These are phyloP conservation scores for Drosophila incognita DNA, from an alignment of 2,888 invertebrate species.

Conservation along the genomic window DNA sequence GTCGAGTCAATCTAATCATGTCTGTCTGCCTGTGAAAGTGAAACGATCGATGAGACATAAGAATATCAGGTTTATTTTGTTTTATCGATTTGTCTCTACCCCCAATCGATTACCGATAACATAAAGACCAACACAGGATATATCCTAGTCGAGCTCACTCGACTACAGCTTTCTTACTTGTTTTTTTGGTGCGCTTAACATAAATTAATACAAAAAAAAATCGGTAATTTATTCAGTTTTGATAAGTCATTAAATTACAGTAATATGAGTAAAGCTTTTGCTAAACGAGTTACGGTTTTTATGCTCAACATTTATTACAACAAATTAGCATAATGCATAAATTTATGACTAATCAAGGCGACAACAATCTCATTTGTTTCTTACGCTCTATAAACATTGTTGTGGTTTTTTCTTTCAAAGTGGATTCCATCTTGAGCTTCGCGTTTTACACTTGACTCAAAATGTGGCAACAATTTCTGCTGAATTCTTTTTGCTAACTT, in stretches of 20 bases:
- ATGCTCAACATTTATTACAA: slow-evolving; percentile 8
- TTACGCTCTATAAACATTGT: background rate
- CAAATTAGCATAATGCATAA: slow-evolving; percentile 33
- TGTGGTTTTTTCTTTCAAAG: background rate
- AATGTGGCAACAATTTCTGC: background rate
- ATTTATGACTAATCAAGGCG: slow-evolving; percentile 23
- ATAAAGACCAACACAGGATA: background rate
- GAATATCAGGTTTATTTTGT: too few relatives aligned
- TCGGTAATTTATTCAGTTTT: slow-evolving; percentile 32
- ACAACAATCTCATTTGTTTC: background rate
- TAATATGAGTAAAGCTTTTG: slow-evolving; percentile 17
- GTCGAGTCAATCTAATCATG: background rate
- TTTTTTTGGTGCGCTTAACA: background rate
- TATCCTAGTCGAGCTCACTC: background rate
- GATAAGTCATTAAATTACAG: slow-evolving; percentile 17
- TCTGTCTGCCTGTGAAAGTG: background rate
- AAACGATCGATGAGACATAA: background rate
- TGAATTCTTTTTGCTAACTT: background rate
- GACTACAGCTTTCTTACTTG: background rate
- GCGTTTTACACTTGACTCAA: background rate
- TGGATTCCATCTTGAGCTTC: background rate
- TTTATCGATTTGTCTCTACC: too few relatives aligned
- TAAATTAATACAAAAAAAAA: background rate
- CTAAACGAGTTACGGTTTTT: slow-evolving; percentile 23
- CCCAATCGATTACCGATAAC: too few relatives aligned